Evolutionary conservation across 1,140 invertebrate species (phyloP).

Genomic region (Theocolax elegans): DNA sequence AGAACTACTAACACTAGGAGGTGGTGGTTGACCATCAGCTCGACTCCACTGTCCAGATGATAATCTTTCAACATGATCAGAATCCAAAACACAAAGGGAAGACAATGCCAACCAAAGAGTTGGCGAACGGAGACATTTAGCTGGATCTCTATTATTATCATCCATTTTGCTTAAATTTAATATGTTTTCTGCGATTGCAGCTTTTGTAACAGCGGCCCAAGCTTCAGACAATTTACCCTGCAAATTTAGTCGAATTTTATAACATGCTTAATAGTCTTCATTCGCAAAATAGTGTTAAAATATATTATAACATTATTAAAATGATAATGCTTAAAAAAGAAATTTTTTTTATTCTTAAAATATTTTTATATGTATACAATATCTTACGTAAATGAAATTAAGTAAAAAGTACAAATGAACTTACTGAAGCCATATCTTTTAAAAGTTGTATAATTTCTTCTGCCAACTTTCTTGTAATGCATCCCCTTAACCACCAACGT

Average conservation of each 20-base stretch:
- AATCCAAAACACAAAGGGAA: constrained; percentile 91
- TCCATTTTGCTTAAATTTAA: constrained; percentile 85
- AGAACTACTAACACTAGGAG: constrained; percentile 75
- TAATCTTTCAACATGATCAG: constrained; percentile 88
- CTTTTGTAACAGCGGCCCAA: constrained; percentile 90
- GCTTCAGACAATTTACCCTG: constrained; percentile 86
- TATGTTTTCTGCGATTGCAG: constrained; percentile 91
- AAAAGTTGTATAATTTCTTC: constrained; percentile 89
- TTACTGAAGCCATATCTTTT: constrained; percentile 91
- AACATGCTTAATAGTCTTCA: not conserved
- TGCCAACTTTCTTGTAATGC: constrained; percentile 84
- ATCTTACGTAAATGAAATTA: too few species aligned
- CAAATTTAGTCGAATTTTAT: constrained; percentile 21
- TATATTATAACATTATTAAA: too few species aligned
- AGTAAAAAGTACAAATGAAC: constrained; percentile 47
- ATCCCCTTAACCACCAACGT: constrained; percentile 90
- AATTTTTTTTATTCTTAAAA: not conserved
- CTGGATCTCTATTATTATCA: constrained; percentile 78
- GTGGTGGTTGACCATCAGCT: constrained; percentile 70
- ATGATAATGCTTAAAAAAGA: too few species aligned
- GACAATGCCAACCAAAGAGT: constrained; percentile 93
- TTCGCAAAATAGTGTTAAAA: too few species aligned
- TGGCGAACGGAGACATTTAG: constrained; percentile 82
- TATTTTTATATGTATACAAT: too few species aligned
- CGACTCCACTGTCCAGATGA: constrained; percentile 78